Base-by-base conservation (phyloP, 2,888 invertebrate genomes). In the Bedellia somnulentella region DNA sequence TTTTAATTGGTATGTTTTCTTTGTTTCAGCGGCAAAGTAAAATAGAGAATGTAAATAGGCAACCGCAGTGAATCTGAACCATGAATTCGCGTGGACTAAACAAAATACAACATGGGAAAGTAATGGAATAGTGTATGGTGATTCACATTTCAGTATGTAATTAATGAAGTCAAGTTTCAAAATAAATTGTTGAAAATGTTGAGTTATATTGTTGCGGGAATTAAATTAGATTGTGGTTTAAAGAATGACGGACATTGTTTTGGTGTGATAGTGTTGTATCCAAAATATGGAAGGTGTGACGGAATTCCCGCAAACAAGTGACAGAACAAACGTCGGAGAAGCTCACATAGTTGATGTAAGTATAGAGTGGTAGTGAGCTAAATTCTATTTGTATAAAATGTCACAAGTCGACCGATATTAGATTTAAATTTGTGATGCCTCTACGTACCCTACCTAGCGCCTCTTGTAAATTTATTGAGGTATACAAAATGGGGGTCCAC, bases 211-310 rank as follows among this genome's bases (percentile, higher is more conserved):
- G 36, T 46, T 52, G 43, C 61, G 71, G 70, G 71, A 66, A 59
- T 48, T 52, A 52, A 51, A n/a, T n/a, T n/a, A n/a, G n/a, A 54
- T 56, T 42, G 43, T 42, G 57, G 58, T 31, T 55, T 50, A 43
- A 25, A 41, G 54, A 63, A 49, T 39, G 68, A 52, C 37, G 67
- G 75, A 75, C 73, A 70, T 56, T 60, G 59, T 54, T 61, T 52
- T 68, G 75, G 71, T 61, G 62, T 68, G 75, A 54, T 57, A 68
- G 75, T 73, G 75, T 73, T 75, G 75, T 75, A 73, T 75, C 75
- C 75, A 63, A 56, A 64, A 54, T 52, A 55, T 68, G 73, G 75
- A 73, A 73, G 71, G 63, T 49, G 57, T 47, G 60, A 44, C 43
- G 56, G 62, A 53, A 54, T 62, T 70, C 71, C 73, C 71, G 68